Evolutionary conservation across 37 sponge, comb jelly and placozoan species (phyloP), one percentile per base, ranked within the genome.

Genomic region (Hormiphora californensis): DNA sequence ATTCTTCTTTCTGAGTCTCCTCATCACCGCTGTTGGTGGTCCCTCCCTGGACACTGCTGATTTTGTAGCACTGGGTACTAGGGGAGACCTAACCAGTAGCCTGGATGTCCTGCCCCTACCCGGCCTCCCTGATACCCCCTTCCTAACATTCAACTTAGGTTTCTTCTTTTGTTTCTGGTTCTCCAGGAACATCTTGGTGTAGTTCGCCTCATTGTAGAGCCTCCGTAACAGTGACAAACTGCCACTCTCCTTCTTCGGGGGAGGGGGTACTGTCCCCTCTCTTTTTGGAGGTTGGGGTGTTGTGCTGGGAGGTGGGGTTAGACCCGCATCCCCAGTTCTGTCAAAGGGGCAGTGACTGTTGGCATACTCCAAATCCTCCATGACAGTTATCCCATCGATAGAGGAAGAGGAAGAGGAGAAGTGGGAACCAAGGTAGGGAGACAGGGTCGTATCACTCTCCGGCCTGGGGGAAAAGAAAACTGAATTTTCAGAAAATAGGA

Each of bases 201-300:
- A 57, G n/a, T 57, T 57, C 7, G 61, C 61, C 61, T 57, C 61
- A 15, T 57, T 57, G 23, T 57, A 57, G 3, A 57, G 61, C 61
- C 23, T 57, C 61, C 61, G n/a, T 30, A 57, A 30, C 27, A 57
- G 61, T 30, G 27, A 30, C 27, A 57, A 30, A 30, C 27, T 57
- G 9, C n/a, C 27, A 57, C 61, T 57, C 61, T 57, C 61, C 23
- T 30, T 5, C n/a, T 57, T 23, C 7, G 61, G 27, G 5, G 5
- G 9, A 12, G n/a, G 30, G 7, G 9, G 61, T 5, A 57, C 61
- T 15, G 7, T 30, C n/a, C 61, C 27, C 61, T 57, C 61, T 4
- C 7, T 30, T 57, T n/a, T n/a, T n/a, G n/a, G n/a, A n/a, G n/a
- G n/a, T n/a, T n/a, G n/a, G n/a, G n/a, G n/a, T n/a, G n/a, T n/a